Evolutionary conservation across 2,113 vertebrate genomes (phyloP).

Genomic region (Astatotilapia flaviijosephi): DNA sequence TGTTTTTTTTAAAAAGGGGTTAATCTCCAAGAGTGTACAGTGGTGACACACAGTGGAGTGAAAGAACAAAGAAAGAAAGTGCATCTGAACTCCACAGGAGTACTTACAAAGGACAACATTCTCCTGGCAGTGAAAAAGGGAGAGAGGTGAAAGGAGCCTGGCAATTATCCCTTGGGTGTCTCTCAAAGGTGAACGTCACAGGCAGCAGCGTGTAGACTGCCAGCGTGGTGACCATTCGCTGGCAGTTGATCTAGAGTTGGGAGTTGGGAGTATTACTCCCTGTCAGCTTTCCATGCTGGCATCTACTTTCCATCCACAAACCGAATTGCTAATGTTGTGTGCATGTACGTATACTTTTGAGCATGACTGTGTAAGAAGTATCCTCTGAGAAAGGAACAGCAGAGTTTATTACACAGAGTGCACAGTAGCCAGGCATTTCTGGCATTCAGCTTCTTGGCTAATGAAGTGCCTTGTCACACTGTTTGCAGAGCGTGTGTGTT

Average conservation of each 20-base stretch:
- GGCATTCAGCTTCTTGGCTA: conserved; percentile 32
- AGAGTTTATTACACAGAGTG: conserved; percentile 36
- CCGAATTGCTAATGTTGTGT: conserved; percentile 12
- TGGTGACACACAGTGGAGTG: background rate
- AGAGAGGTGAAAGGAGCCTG: background rate
- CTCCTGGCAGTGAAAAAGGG: background rate
- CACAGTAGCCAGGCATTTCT: conserved; percentile 22
- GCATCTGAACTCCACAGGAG: background rate
- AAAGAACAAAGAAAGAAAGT: background rate
- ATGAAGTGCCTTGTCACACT: conserved; percentile 39
- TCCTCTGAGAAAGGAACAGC: conserved; percentile 4
- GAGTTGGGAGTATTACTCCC: too few species aligned
- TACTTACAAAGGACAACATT: conserved; percentile 25
- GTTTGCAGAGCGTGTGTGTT: background rate
- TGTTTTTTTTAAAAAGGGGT: background rate
- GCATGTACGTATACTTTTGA: background rate
- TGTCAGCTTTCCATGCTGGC: conserved; percentile 16
- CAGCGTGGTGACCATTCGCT: background rate
- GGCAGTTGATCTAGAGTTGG: conserved; percentile 17
- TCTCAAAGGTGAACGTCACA: conserved; percentile 14
- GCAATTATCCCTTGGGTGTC: conserved; percentile 32
- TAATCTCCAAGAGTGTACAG: background rate
- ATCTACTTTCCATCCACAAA: background rate
- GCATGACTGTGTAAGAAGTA: background rate
- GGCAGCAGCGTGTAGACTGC: background rate